These are phyloP conservation scores for Troglohyphantes excavatus DNA, from an alignment of 2,888 invertebrate species.

Conservation along the genomic window DNA sequence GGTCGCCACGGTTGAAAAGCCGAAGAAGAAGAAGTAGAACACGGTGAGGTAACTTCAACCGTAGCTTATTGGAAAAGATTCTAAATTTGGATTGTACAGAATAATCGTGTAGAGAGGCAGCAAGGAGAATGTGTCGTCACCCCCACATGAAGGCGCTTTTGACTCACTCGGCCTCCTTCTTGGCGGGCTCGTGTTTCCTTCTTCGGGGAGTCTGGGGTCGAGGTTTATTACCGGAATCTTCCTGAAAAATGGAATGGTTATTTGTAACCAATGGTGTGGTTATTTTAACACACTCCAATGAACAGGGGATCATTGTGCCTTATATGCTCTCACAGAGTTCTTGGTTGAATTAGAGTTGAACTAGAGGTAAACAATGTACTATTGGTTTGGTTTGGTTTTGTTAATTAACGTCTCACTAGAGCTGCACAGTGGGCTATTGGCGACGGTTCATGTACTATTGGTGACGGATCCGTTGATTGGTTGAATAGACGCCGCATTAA, in stretches of 20 bases:
- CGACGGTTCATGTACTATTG: too few species aligned
- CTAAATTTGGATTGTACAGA: conserved; percentile 57
- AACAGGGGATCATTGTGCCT: not conserved
- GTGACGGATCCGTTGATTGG: too few species aligned
- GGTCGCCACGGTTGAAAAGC: conserved; percentile 10
- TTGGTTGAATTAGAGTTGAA: too few species aligned
- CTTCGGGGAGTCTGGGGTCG: not conserved
- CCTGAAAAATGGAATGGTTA: conserved; percentile 15
- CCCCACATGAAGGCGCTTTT: conserved; percentile 53
- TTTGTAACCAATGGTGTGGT: not conserved
- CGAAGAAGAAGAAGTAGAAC: not conserved
- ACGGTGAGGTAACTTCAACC: conserved; percentile 15
- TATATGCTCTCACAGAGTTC: too few species aligned
- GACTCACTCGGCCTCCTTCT: conserved; percentile 33
- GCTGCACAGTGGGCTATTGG: too few species aligned
- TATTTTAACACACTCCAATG: not conserved
- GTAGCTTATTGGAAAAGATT: conserved; percentile 43
- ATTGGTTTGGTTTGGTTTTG: too few species aligned
- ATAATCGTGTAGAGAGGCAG: too few species aligned
- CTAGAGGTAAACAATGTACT: too few species aligned
- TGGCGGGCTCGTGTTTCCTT: conserved; percentile 53
- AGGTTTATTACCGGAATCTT: conserved; percentile 24
- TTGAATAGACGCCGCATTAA: too few species aligned
- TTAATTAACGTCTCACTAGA: too few species aligned
- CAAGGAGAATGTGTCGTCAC: not conserved